Base-by-base conservation (phyloP, 92 coral and sea anemone species). In the Metridium senile region DNA sequence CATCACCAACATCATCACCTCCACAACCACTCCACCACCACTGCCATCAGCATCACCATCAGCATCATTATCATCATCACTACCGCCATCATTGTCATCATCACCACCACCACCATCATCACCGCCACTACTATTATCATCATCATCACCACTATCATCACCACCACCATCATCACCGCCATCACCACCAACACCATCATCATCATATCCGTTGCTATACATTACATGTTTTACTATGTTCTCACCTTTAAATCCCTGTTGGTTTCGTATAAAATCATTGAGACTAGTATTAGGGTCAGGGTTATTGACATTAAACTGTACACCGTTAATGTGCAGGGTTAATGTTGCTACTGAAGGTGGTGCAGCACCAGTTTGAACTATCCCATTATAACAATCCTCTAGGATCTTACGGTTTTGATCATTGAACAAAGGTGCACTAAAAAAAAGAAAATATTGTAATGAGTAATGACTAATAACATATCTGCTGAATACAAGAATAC, bases 191-290 rank as follows among this genome's bases (percentile, higher is more conserved):
- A 49, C 25, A 62, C 49, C 49, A 4, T 39, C 49, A 39, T 13
- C 49, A 39, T 39, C 49, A 39, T 4, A 39, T n/a, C n/a, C n/a
- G n/a, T n/a, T n/a, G n/a, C n/a, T n/a, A n/a, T n/a, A n/a, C n/a
- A 39, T 6, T 39, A 4, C 49, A 4, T 39, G 13, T 39, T 39
- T 39, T 39, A 22, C 16, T 21, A 54, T 21, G 17, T 54, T 7
- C 51, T 45, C 7, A 89, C 93, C 93, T 85, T 85, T 89, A 7
- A 85, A 74, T 0, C 93, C 93, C 26, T 86, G 93, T 61, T 89
- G 93, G 72, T 66, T 72, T n/a, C 93, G 71, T 10, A 89, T 73
- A 82, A 89, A 89, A 26, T 85, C 90, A 81, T 89, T 89, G 19
- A 89, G 74, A 34, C 90, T 81, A 20, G 78, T 86, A 74, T 72